phyloP scores from a whole-genome alignment of 2,888 invertebrate species.

The Nudaria mundana region DNA sequence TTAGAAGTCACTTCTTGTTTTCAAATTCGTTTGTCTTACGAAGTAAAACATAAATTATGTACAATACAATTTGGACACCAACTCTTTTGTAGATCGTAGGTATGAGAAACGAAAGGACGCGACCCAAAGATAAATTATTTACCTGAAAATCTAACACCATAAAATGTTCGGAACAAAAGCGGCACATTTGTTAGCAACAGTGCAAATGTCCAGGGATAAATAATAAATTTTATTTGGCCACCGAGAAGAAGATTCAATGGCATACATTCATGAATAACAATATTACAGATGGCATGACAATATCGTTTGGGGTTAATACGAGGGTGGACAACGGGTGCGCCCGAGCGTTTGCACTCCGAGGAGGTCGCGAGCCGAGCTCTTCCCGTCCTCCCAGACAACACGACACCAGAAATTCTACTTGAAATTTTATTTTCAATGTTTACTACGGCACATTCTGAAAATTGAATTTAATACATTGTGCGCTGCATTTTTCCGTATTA shows the following conservation, averaged over 20 bases:
- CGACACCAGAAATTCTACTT: slow-evolving; percentile 28
- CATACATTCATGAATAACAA: slow-evolving; percentile 45
- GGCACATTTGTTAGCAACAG: slow-evolving; percentile 39
- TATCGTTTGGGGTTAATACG: slow-evolving; percentile 39
- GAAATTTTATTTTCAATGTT: slow-evolving; percentile 36
- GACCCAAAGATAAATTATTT: slow-evolving; percentile 37
- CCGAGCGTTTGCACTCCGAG: slow-evolving; percentile 2
- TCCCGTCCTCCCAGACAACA: slow-evolving; percentile 18
- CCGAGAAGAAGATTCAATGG: slow-evolving; percentile 36
- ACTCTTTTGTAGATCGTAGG: slow-evolving; percentile 23
- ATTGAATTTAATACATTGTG: slow-evolving; percentile 32
- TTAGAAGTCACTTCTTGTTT: no score
- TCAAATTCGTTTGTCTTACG: no score
- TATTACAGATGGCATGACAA: slow-evolving; percentile 47
- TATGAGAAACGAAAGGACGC: slow-evolving; percentile 29
- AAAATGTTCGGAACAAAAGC: slow-evolving; percentile 34
- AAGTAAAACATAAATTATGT: slow-evolving; percentile 31
- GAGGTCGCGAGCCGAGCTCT: slow-evolving; percentile 5
- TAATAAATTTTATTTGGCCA: slow-evolving; percentile 46
- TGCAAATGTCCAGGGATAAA: slow-evolving; percentile 48
- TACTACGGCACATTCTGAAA: slow-evolving; percentile 29
- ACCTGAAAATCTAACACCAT: slow-evolving; percentile 37
- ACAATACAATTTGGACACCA: slow-evolving; percentile 31
- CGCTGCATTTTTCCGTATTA: slow-evolving; percentile 5
- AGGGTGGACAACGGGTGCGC: slow-evolving; percentile 20